A percentile compares a stretch with the other conserved stretches of the same genome.
phyloP scores from a whole-genome alignment of 2,888 invertebrate species.

The Tiliacea citrago region DNA sequence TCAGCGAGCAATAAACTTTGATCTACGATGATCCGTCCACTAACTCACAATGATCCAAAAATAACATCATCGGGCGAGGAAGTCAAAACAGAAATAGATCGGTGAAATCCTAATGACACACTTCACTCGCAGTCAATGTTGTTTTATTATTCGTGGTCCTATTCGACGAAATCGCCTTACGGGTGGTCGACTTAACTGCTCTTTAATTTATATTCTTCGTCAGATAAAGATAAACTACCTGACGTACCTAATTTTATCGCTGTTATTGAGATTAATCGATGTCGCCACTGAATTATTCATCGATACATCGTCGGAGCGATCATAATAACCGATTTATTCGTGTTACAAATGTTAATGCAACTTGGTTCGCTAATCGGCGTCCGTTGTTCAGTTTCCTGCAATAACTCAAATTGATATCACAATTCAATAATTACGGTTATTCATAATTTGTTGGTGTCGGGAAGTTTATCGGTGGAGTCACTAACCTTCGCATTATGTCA shows the following conservation, averaged over 20 bases:
- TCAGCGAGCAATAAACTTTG: conserved; percentile 79
- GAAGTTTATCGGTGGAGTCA: conserved; percentile 70
- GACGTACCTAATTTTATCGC: conserved; percentile 49
- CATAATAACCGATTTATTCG: conserved; percentile 64
- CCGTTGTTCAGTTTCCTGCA: conserved; percentile 56
- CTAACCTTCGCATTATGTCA: conserved; percentile 75
- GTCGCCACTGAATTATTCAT: conserved; percentile 67
- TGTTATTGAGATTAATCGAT: conserved; percentile 64
- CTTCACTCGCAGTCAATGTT: conserved; percentile 77
- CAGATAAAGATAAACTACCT: conserved; percentile 59
- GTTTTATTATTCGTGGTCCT: conserved; percentile 71
- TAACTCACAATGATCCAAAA: conserved; percentile 73
- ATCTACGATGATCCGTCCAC: conserved; percentile 80
- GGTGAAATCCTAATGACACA: conserved; percentile 85
- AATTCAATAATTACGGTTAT: conserved; percentile 77
- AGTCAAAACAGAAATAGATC: conserved; percentile 81
- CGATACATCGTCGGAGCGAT: conserved; percentile 57
- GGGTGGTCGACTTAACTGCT: conserved; percentile 81
- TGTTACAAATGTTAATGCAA: conserved; percentile 50
- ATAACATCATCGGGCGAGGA: conserved; percentile 73
- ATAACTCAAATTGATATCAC: conserved; percentile 70
- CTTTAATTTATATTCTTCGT: conserved; percentile 71
- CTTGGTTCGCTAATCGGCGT: conserved; percentile 56
- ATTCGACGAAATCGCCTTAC: conserved; percentile 78
- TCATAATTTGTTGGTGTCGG: conserved; percentile 70